Percentiles rank a stretch among this genome's conserved stretches.
Conservation (phyloP, 2,888 invertebrate species). For the Melieria picta region DNA sequence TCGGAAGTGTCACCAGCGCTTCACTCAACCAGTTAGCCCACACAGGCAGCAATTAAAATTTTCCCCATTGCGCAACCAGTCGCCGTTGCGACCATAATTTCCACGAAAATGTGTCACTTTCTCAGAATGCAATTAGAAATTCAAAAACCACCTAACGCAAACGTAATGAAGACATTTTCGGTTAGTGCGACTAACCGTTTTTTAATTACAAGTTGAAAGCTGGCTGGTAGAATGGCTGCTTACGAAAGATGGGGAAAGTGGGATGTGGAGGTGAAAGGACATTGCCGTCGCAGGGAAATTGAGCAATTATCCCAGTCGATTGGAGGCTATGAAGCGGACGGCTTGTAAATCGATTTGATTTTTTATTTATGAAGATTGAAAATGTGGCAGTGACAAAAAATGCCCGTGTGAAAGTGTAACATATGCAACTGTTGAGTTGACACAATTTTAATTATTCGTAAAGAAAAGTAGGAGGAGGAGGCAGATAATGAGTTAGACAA, state of each 20-base stretch:
- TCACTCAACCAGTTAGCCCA: not conserved
- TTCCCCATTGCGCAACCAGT: not conserved
- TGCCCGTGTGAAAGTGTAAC: no score
- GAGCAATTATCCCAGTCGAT: not conserved
- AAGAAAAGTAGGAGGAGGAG: not conserved
- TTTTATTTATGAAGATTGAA: no score
- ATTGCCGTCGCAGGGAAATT: not conserved
- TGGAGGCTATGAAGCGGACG: not conserved
- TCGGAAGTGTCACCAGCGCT: not conserved
- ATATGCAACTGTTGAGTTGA: not conserved
- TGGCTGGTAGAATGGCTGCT: not conserved
- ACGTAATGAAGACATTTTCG: constrained; percentile 33
- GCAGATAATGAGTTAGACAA: no score
- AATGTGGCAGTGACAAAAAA: no score
- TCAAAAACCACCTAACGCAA: constrained; percentile 27
- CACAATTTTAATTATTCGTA: not conserved
- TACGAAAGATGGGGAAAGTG: constrained; percentile 11
- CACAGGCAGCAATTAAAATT: not conserved
- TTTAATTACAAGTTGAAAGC: constrained; percentile 27
- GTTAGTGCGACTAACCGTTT: constrained; percentile 20
- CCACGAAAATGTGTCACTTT: constrained; percentile 31
- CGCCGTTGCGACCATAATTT: not conserved
- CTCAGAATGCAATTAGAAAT: constrained; percentile 28
- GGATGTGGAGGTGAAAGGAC: not conserved
- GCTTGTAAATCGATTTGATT: no score